Conservation (phyloP, 2,888 invertebrate species). For the Cheilosia grossa region DNA sequence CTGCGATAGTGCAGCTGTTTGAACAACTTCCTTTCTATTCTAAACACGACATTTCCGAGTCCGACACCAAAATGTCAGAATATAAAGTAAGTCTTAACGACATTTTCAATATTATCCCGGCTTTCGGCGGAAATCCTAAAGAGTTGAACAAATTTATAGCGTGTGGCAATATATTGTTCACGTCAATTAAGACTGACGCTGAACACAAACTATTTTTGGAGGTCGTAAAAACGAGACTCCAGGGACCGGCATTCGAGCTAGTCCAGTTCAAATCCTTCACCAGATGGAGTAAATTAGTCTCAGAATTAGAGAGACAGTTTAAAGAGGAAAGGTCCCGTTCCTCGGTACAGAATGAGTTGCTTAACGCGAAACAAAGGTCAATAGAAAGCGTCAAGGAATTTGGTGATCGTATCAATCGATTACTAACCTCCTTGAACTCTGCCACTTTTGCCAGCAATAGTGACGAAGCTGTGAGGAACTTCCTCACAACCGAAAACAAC, state of each 20-base stretch:
- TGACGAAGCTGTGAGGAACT: conserved; percentile 2
- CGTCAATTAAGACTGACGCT: too few relatives aligned
- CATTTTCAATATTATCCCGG: too few relatives aligned
- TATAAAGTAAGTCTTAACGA: too few relatives aligned
- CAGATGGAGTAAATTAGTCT: conserved; percentile 1
- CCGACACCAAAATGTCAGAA: too few relatives aligned
- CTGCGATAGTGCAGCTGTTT: too few relatives aligned
- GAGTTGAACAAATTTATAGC: background rate
- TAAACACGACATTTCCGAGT: too few relatives aligned
- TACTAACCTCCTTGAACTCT: background rate
- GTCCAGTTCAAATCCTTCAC: conserved; percentile 1
- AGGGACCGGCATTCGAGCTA: conserved; percentile 9
- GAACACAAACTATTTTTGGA: conserved; percentile 14
- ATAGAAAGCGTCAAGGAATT: conserved; percentile 3
- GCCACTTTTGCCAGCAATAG: background rate
- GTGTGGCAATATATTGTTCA: too few relatives aligned
- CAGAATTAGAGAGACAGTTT: conserved; percentile 14
- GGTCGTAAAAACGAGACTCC: conserved; percentile 15
- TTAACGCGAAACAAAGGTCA: conserved; percentile 1
- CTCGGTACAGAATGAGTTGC: conserved; percentile 6
- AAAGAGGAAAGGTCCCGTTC: conserved; percentile 14
- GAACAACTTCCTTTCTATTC: too few relatives aligned
- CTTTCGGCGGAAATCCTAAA: conserved; percentile 2
- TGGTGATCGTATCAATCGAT: conserved; percentile 4
- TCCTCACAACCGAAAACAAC: background rate